These are phyloP conservation scores for Alitta virens DNA, from an alignment of 2,888 invertebrate genomes.

Conservation along the genomic window DNA sequence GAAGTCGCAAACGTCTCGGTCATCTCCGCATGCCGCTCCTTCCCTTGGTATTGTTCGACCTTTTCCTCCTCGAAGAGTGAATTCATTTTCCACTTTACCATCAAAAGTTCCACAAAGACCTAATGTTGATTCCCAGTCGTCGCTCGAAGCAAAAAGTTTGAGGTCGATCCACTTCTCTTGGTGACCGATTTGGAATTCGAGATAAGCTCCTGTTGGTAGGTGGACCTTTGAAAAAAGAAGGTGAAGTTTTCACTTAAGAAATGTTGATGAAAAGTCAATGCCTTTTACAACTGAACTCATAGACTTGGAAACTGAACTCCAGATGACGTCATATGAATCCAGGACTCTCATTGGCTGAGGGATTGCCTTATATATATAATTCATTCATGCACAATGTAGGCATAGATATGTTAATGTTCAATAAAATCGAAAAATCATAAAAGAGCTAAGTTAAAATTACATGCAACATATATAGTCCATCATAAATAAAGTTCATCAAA, in stretches of 20 bases:
- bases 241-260: background rate
- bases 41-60: constrained; percentile 3
- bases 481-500: too few relatives aligned
- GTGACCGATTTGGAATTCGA: constrained; percentile 27
- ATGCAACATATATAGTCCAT: too few relatives aligned
- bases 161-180: constrained; percentile 28
- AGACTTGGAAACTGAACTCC: too few relatives aligned
- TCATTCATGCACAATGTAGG: too few relatives aligned
- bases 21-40: constrained; percentile 22
- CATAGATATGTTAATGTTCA: too few relatives aligned
- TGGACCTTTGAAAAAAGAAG: constrained; percentile 20
- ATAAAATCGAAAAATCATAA: too few relatives aligned
- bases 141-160: constrained; percentile 29
- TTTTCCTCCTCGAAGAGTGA: constrained; percentile 19
- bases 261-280: too few relatives aligned
- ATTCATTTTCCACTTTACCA: constrained; percentile 34
- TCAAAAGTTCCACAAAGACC: constrained; percentile 43
- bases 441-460: too few relatives aligned
- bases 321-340: too few relatives aligned
- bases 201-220: constrained; percentile 26
- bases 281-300: too few relatives aligned
- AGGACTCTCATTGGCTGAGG: too few relatives aligned
- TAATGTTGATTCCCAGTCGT: constrained; percentile 29
- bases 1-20: constrained; percentile 26
- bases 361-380: too few relatives aligned